A percentile compares a stretch with the other conserved stretches of the same genome.
Evolutionary conservation across 2,888 invertebrate species (phyloP).

Genomic region (Xanthostigma xanthostigma): DNA sequence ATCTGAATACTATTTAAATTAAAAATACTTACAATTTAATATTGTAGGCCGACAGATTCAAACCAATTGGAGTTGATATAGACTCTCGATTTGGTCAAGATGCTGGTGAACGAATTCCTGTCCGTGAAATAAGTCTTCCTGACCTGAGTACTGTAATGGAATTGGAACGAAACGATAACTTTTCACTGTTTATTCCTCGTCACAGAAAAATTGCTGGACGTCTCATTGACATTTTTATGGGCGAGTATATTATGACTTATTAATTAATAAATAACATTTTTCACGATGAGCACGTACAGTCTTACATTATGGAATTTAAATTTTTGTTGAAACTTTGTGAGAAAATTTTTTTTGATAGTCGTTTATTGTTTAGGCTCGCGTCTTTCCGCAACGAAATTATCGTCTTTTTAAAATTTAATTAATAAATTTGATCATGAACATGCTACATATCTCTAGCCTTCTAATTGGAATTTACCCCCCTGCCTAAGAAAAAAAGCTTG

Average conservation of each 20-base stretch:
- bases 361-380: too few species aligned
- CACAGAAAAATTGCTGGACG: conserved; percentile 57
- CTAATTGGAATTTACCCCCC: too few species aligned
- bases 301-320: too few species aligned
- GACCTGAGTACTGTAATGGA: conserved; percentile 38
- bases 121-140: conserved; percentile 38
- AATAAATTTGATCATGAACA: too few species aligned
- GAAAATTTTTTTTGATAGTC: too few species aligned
- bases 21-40: background rate
- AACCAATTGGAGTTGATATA: conserved; percentile 38
- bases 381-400: too few species aligned
- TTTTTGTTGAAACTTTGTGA: too few species aligned
- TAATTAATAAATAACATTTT: conserved; percentile 5
- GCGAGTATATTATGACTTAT: conserved; percentile 26
- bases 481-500: too few species aligned
- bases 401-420: too few species aligned
- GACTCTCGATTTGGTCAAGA: conserved; percentile 44
- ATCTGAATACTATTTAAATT: too few species aligned
- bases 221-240: conserved; percentile 52
- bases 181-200: conserved; percentile 57
- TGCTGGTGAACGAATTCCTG: conserved; percentile 33
- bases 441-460: too few species aligned
- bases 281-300: background rate
- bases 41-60: conserved; percentile 35
- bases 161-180: conserved; percentile 43